Base-by-base conservation (phyloP, 2,888 invertebrate species). In the Cecidostiba fungosa region DNA sequence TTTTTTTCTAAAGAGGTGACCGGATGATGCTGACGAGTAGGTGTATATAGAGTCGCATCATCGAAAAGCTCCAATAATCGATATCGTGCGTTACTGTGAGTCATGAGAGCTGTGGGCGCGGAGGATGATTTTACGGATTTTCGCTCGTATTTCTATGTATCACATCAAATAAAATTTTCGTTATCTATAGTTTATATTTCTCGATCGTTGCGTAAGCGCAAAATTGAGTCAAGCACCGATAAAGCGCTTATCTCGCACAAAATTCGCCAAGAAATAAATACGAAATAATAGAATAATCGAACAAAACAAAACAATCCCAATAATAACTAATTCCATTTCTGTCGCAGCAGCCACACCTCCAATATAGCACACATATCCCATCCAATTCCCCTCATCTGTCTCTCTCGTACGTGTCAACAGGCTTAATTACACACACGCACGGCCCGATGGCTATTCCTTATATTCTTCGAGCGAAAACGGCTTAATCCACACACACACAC, bases 11-110 rank as follows among this genome's bases (percentile, higher is more conserved):
- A 50, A 14, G 3, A 50, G 16, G 47, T 1, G 39, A 39, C 39
- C 10, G 39, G 39, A 3, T 32, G 54, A 16, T 54, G n/a, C n/a
- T n/a, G 54, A 54, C 54, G 54, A 54, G 54, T 19, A 16, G 5
- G 23, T 59, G 29, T 14, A 66, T 10, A 26, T 29, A n/a, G 8
- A 14, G 6, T 26, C 62, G 62, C 66, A 66, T 66, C 26, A 29
- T 66, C 66, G 66, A 29, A 66, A 66, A 66, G 26, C 66, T 66
- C 29, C 66, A 66, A 29, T 66, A 66, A 29, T 66, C 66, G 29
- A 66, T 66, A 66, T 26, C 62, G 54, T 23, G 19, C 10, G 12
- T n/a, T 66, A 2, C 2, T 1, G n/a, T 66, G 62, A 66, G 12
- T 66, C 62, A 66, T 8, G 62, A 66, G 62, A 29, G n/a, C 26